phyloP scores from a whole-genome alignment of 2,113 vertebrate genomes.

The Antechinus stuartii region DNA sequence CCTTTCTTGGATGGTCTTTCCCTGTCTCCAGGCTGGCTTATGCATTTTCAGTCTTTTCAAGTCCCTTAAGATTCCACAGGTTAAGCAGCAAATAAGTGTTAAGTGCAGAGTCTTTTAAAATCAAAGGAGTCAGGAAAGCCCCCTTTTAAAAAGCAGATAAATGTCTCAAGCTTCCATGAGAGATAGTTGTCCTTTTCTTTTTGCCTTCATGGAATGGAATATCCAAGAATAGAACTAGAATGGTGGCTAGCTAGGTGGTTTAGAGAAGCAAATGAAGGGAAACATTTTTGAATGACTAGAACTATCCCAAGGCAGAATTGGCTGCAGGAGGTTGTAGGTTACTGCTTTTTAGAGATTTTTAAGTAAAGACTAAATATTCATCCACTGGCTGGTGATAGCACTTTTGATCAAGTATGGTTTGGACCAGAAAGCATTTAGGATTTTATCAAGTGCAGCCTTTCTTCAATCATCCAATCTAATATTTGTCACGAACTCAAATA shows the following conservation, averaged over 20 bases:
- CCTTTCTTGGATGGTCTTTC: background rate
- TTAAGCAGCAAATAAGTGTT: background rate
- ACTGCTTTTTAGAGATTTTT: background rate
- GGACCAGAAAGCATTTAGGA: background rate
- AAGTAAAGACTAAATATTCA: background rate
- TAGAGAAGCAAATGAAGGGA: background rate
- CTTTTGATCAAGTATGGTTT: background rate
- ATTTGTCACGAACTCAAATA: background rate
- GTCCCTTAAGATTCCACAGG: background rate
- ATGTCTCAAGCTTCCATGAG: background rate
- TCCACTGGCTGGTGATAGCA: background rate
- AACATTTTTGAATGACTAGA: background rate
- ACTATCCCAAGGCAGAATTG: background rate
- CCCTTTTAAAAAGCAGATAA: background rate
- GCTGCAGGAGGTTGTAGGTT: background rate
- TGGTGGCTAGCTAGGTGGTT: no score
- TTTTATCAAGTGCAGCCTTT: background rate
- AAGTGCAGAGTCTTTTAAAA: background rate
- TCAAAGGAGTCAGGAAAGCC: background rate
- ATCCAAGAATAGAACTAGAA: background rate
- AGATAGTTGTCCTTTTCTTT: background rate
- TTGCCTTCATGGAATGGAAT: background rate
- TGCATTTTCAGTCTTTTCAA: background rate
- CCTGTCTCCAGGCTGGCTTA: background rate
- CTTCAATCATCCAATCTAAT: background rate